Evolutionary conservation across 2,113 vertebrate species (phyloP), one percentile per base, ranked within the genome.

Genomic region (Urocitellus parryii): DNA sequence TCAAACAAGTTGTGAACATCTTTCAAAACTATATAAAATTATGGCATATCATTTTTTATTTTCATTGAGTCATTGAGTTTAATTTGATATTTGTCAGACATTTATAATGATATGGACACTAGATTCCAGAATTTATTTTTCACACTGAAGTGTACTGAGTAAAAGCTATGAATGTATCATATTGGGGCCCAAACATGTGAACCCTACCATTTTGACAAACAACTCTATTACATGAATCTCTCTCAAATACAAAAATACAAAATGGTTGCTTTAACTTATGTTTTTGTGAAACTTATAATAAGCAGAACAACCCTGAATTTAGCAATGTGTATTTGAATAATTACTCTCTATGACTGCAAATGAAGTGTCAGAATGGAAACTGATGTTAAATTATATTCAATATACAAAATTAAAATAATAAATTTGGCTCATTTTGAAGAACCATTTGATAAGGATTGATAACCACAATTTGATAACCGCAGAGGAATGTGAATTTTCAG

Each of bases 211-310:
- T 84, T 92, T 84, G 83, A 79, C 17, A 91, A 88, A 74, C 83
- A 78, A 91, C 65, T 94, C 27, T 5, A 61, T 94, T 91, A 78
- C 56, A n/a, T 74, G 56, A 94, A 67, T 79, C 17, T 73, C 9
- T 90, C 42, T 83, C 27, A 94, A 94, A 61, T 61, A 88, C 18
- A 80, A 91, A 97, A 94, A 58, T 61, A 88, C 18, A 80, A 91
- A 97, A 94, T 58, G 7, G 42, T 88, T 88, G 9, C 27, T 82
- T 29, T 70, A 63, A 48, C 17, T 87, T 88, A 39, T 51, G n/a
- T 79, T 95, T 88, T 68, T 58, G 67, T 92, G 92, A 96, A 96
- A 94, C 32, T 72, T 88, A 34, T 91, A 77, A 76, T 56, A 53
- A 94, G 22, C 10, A 87, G n/a, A 84, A 70, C 5, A 90, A 56